Conservation (phyloP, 2,888 invertebrate genomes). For the Cantharis rufa region DNA sequence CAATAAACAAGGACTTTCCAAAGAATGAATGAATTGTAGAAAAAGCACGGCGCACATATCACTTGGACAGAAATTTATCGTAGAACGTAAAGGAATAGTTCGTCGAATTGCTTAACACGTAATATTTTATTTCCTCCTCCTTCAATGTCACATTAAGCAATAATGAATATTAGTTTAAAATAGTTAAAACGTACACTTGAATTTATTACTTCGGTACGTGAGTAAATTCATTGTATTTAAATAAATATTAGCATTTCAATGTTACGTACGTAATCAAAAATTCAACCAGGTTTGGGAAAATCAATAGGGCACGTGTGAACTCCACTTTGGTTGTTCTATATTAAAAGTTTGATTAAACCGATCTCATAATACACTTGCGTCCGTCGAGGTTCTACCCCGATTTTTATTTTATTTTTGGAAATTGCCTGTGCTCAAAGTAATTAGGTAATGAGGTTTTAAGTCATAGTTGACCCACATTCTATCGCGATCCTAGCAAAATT, state of each 20-base stretch:
- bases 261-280: background rate
- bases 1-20: background rate
- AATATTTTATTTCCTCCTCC: slow-evolving; percentile 10
- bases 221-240: background rate
- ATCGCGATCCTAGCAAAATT: background rate
- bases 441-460: background rate
- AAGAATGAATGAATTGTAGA: slow-evolving; percentile 3
- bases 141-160: slow-evolving; percentile 29
- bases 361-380: background rate
- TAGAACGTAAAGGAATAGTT: background rate
- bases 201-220: background rate
- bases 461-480: background rate
- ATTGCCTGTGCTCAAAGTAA: background rate
- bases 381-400: slow-evolving; percentile 17
- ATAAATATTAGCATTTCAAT: background rate
- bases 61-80: slow-evolving; percentile 22
- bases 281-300: background rate
- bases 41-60: slow-evolving; percentile 11
- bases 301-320: background rate
- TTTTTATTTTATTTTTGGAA: slow-evolving; percentile 25
- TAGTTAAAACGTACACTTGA: background rate
- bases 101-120: slow-evolving; percentile 15
- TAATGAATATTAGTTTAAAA: background rate
- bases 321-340: background rate
- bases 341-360: background rate